phyloP scores from a whole-genome alignment of 2,797 vertebrate species.

The Sebastes jordani region DNA sequence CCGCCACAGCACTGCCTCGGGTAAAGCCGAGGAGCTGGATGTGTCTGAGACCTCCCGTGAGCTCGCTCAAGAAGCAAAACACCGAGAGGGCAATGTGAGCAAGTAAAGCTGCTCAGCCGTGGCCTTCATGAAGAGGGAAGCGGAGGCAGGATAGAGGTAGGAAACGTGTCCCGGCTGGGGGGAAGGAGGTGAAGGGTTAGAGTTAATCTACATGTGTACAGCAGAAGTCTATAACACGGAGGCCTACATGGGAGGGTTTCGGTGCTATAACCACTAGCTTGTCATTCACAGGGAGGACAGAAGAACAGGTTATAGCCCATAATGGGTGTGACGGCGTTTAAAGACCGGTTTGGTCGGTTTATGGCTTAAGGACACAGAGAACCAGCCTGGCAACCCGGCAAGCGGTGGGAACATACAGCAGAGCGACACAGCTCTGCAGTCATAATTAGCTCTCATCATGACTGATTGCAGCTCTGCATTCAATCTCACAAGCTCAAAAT shows the following conservation, averaged over 20 bases:
- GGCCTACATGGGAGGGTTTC: slow-evolving; percentile 46
- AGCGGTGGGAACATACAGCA: slow-evolving; percentile 18
- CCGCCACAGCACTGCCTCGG: not conserved
- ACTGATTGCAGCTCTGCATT: slow-evolving; percentile 21
- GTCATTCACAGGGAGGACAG: slow-evolving; percentile 60
- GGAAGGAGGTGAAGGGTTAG: slow-evolving; percentile 55
- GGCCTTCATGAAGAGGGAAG: slow-evolving; percentile 5
- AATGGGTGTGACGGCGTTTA: slow-evolving; percentile 63
- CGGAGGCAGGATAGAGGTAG: slow-evolving; percentile 14
- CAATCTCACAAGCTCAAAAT: not conserved
- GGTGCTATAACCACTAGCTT: slow-evolving; percentile 58
- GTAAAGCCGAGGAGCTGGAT: slow-evolving; percentile 41
- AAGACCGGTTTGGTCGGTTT: slow-evolving; percentile 76
- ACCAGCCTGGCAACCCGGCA: slow-evolving; percentile 40
- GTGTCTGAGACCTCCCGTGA: slow-evolving; percentile 51
- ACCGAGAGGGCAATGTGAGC: not conserved
- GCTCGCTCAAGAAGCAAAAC: slow-evolving; percentile 41
- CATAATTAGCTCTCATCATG: slow-evolving; percentile 25
- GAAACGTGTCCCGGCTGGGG: slow-evolving; percentile 20
- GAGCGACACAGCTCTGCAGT: slow-evolving; percentile 8
- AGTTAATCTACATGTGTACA: slow-evolving; percentile 34
- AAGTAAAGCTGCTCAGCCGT: slow-evolving; percentile 27
- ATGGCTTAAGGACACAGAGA: slow-evolving; percentile 50
- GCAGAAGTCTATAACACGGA: slow-evolving; percentile 29
- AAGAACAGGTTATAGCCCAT: slow-evolving; percentile 50